phyloP scores from a whole-genome alignment of 2,113 vertebrate genomes.

The Hypomesus transpacificus region DNA sequence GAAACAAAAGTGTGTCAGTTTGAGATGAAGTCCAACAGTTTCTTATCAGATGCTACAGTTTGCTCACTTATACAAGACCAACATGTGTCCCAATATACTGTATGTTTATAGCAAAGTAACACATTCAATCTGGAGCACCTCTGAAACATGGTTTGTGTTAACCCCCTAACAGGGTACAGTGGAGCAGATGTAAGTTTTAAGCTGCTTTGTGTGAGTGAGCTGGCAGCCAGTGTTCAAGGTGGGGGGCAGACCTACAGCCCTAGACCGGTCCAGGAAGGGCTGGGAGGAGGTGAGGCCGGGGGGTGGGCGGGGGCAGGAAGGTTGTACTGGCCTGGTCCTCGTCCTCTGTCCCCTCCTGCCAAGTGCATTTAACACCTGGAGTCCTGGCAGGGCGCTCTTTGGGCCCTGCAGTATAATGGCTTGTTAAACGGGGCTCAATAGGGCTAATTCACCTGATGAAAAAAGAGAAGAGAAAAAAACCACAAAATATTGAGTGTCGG shows the following conservation, averaged over 20 bases:
- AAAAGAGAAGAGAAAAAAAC: slow-evolving; percentile 24
- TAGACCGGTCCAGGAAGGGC: slow-evolving; percentile 1
- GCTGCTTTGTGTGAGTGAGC: background rate
- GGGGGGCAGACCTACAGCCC: slow-evolving; percentile 1
- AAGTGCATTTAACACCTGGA: slow-evolving; percentile 59
- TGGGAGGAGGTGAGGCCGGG: background rate
- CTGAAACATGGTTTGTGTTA: slow-evolving; percentile 20
- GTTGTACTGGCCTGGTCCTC: slow-evolving; percentile 30
- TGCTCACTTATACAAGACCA: too few relatives aligned
- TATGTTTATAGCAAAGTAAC: slow-evolving; percentile 3
- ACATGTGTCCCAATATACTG: background rate
- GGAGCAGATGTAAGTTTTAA: background rate
- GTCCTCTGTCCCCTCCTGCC: slow-evolving; percentile 25
- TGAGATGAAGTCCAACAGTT: slow-evolving; percentile 54
- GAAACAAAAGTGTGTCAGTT: slow-evolving; percentile 44
- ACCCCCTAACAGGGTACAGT: slow-evolving; percentile 9
- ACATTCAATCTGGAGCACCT: slow-evolving; percentile 7
- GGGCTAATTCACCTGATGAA: slow-evolving; percentile 57
- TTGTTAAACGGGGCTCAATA: slow-evolving; percentile 54
- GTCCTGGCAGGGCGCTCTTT: slow-evolving; percentile 39
- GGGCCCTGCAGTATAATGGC: slow-evolving; percentile 47
- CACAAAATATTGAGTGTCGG: slow-evolving; percentile 54
- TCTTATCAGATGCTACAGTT: slow-evolving; percentile 36
- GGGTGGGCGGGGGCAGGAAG: slow-evolving; percentile 9
- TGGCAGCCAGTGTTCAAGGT: background rate